Conservation (phyloP, 2,113 vertebrate genomes). For the Passer montanus region DNA sequence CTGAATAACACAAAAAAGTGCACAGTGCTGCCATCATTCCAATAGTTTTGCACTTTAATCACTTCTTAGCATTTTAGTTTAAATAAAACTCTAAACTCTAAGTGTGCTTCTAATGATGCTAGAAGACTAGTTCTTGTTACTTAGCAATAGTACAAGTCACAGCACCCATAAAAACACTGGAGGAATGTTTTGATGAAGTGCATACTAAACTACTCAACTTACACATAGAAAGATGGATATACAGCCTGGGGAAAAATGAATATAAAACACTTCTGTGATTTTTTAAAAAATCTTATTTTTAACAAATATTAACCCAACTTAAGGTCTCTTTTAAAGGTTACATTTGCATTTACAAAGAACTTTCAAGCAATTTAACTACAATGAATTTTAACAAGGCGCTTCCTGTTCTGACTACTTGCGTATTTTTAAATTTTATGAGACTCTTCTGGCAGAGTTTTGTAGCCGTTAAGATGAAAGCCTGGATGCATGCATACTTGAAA, state of each 20-base stretch:
- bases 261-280: slow-evolving; percentile 28
- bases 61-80: background rate
- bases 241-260: slow-evolving; percentile 50
- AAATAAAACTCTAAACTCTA: background rate
- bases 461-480: slow-evolving; percentile 72
- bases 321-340: slow-evolving; percentile 69
- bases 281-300: slow-evolving; percentile 59
- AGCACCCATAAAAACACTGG: background rate
- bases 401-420: slow-evolving; percentile 51
- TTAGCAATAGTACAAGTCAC: background rate
- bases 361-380: slow-evolving; percentile 68
- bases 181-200: slow-evolving; percentile 42
- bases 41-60: background rate
- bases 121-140: background rate
- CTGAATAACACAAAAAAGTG: background rate
- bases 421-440: slow-evolving; percentile 75
- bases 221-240: slow-evolving; percentile 44
- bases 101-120: background rate
- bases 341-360: slow-evolving; percentile 73
- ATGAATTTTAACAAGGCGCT: slow-evolving; percentile 69
- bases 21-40: background rate
- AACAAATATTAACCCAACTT: slow-evolving; percentile 76
- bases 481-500: slow-evolving; percentile 58
- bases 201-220: slow-evolving; percentile 27
- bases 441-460: slow-evolving; percentile 72